A percentile compares a stretch with the other conserved stretches of the same genome.
Conservation (phyloP, 2,797 vertebrate species). For the Brotula barbata region DNA sequence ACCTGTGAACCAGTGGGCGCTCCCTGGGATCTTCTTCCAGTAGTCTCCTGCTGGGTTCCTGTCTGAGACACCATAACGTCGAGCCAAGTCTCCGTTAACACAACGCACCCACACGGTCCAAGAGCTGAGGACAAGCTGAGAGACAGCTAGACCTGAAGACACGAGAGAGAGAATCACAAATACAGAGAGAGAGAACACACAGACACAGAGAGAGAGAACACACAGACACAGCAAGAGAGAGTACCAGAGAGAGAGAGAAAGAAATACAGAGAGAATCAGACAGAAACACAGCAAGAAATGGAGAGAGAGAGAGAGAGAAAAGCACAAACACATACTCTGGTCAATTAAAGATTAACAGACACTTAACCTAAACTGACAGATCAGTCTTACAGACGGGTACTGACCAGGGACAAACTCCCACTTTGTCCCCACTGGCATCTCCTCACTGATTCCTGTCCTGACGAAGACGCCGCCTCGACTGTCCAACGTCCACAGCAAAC, state of each 20-base stretch:
- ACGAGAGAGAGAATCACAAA: conserved; percentile 1
- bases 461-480: conserved; percentile 89
- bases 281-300: too few relatives aligned
- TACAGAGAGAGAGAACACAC: conserved; percentile 2
- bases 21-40: conserved; percentile 96
- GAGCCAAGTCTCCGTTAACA: conserved; percentile 88
- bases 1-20: conserved; percentile 86
- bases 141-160: conserved; percentile 85
- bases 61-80: conserved; percentile 89
- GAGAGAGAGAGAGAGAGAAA: too few relatives aligned
- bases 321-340: too few relatives aligned
- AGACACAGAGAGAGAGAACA: background rate
- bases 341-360: conserved; percentile 9
- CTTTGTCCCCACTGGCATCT: conserved; percentile 93
- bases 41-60: conserved; percentile 95
- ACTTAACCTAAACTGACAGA: background rate
- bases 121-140: conserved; percentile 86
- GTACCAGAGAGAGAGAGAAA: too few relatives aligned
- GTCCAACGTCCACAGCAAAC: conserved; percentile 92
- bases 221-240: background rate
- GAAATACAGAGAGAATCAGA: too few relatives aligned
- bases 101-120: conserved; percentile 93
- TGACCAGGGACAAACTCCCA: conserved; percentile 96
- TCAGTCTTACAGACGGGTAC: background rate
- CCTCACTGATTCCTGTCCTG: conserved; percentile 88